Conservation (phyloP, 2,888 invertebrate species). For the Ectobius pallidus region DNA sequence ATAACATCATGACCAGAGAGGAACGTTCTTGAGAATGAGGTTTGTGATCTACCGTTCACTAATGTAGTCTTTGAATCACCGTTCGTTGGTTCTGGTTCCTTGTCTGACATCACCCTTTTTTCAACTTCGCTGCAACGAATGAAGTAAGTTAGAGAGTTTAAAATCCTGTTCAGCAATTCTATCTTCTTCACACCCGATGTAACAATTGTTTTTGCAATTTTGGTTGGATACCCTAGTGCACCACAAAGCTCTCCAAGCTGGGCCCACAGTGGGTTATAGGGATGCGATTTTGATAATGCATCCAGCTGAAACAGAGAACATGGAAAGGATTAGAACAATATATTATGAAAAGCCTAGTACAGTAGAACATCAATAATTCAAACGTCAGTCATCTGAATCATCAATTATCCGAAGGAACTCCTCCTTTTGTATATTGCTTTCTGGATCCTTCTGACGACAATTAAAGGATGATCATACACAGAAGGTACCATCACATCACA, state of each 20-base stretch:
- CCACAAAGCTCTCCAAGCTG: constrained; percentile 87
- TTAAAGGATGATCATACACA: no score
- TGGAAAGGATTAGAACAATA: no score
- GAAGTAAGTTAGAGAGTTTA: constrained; percentile 85
- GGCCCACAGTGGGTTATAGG: constrained; percentile 90
- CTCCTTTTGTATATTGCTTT: no score
- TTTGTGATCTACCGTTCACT: not conserved
- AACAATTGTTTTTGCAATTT: constrained; percentile 78
- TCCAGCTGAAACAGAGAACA: constrained; percentile 54
- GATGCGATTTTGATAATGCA: constrained; percentile 63
- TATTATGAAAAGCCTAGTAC: no score
- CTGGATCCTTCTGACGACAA: no score
- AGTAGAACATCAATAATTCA: no score
- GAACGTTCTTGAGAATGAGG: not conserved
- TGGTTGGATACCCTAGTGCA: constrained; percentile 79
- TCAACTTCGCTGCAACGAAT: constrained; percentile 78
- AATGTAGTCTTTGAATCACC: not conserved
- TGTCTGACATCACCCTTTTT: constrained; percentile 40
- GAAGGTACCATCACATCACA: no score
- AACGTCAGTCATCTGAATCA: no score
- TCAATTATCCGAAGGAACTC: no score
- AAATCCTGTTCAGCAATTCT: constrained; percentile 71
- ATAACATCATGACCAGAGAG: constrained; percentile 10
- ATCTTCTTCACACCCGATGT: constrained; percentile 65
- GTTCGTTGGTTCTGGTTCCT: not conserved